Percentiles rank a stretch among this genome's conserved stretches.
phyloP scores from a whole-genome alignment of 2,113 vertebrate species.

The Osmerus mordax region DNA sequence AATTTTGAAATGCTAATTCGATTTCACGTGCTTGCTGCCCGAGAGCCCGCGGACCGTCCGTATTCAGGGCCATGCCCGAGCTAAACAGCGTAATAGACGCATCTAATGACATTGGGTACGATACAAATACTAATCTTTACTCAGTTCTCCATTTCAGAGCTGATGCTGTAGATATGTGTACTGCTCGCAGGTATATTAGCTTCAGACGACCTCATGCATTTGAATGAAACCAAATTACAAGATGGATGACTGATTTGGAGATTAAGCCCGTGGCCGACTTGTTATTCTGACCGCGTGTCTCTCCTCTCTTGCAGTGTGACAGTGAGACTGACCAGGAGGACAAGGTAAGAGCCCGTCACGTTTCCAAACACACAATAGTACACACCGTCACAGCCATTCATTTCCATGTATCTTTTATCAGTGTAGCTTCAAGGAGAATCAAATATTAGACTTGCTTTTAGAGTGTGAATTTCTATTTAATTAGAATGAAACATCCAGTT shows the following conservation, averaged over 20 bases:
- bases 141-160: constrained; percentile 34
- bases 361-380: not conserved
- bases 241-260: not conserved
- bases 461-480: constrained; percentile 62
- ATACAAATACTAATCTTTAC: constrained; percentile 32
- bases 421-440: constrained; percentile 43
- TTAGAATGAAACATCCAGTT: constrained; percentile 68
- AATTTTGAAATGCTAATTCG: constrained; percentile 20
- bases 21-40: constrained; percentile 16
- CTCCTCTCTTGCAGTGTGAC: constrained; percentile 79
- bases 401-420: constrained; percentile 27
- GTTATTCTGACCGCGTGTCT: constrained; percentile 27
- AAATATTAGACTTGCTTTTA: constrained; percentile 60
- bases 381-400: not conserved
- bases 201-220: constrained; percentile 15
- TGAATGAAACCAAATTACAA: constrained; percentile 9
- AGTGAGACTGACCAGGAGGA: constrained; percentile 94
- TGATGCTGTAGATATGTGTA: constrained; percentile 24
- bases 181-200: constrained; percentile 28
- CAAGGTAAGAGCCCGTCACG: constrained; percentile 80
- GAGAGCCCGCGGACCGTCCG: constrained; percentile 24
- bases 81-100: constrained; percentile 38
- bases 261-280: not conserved
- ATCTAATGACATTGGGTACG: constrained; percentile 38
- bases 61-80: constrained; percentile 26